Evolutionary conservation across 2,113 vertebrate species (phyloP), one percentile per base, ranked within the genome.

Genomic region (Oncorhynchus kisutch): DNA sequence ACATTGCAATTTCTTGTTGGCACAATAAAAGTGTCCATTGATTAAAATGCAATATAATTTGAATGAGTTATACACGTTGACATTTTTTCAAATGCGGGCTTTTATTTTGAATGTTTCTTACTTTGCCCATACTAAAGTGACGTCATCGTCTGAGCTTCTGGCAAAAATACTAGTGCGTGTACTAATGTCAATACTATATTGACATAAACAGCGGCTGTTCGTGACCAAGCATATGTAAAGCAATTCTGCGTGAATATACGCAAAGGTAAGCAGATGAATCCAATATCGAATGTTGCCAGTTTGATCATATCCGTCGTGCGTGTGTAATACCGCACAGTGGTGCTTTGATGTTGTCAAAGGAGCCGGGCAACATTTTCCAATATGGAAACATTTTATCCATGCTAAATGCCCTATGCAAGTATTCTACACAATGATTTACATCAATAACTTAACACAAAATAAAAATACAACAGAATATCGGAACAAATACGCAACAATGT

Each of bases 261-360:
- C n/a, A 24, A 62, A 39, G 87, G 88, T 90, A 83, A 79, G 85
- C 22, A 5, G 49, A 0, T 51, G 2, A 31, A 7, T 59, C 20
- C 29, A n/a, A 72, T 24, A 72, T 8, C 27, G 1, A 59, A 59
- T 39, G 59, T 9, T n/a, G 20, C 20, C 13, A 22, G 24, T 62
- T 13, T 62, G 4, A 22, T 57, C 0, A 24, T 4, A 8, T 9
- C 59, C 5, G 22, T 18, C 51, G 51, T 54, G 51, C 51, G 4
- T 54, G 51, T 54, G 51, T 5, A 16, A 54, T 54, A 18, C 59
- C 59, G 59, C 59, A 62, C 59, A 62, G 13, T 62, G 59, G 6
- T 62, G 18, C 20, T 45, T 6, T 45, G 67, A 3, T 4, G 7
- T 20, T 67, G 9, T 22, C 34, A 25, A 9, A 70, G 8, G 39